Conservation (phyloP, 2,888 invertebrate species). For the Sminthurinus aureus region DNA sequence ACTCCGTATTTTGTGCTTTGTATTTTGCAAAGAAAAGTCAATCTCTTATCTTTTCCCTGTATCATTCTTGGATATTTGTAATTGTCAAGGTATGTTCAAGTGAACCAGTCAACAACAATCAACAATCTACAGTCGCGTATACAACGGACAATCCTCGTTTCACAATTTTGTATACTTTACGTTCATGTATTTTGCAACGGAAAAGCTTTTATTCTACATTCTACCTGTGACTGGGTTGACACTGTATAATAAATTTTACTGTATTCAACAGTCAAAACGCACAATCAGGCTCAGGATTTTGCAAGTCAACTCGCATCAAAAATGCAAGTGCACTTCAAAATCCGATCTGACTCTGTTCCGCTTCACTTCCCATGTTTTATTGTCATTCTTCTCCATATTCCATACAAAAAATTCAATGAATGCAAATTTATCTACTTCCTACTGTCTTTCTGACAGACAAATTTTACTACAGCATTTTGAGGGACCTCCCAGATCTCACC, state of each 20-base stretch:
- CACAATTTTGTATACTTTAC: too few species aligned
- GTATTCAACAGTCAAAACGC: not conserved
- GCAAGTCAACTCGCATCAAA: not conserved
- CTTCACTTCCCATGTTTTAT: too few species aligned
- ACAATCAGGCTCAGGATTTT: not conserved
- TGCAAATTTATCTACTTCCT: not conserved
- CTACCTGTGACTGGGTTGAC: not conserved
- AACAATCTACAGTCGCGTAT: not conserved
- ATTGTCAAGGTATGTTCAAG: not conserved
- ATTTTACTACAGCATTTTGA: not conserved
- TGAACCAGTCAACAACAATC: too few species aligned
- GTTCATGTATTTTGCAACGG: not conserved
- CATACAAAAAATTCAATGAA: not conserved
- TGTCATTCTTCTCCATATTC: too few species aligned
- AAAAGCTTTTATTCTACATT: not conserved
- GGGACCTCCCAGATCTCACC: not conserved
- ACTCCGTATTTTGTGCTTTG: not conserved
- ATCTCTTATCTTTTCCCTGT: not conserved
- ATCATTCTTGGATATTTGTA: not conserved
- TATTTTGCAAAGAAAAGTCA: slow-evolving; percentile 16
- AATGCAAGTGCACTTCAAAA: not conserved
- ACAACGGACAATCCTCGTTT: not conserved
- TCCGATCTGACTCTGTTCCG: too few species aligned
- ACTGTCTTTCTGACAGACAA: not conserved
- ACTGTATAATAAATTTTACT: not conserved